Percentiles rank a stretch among this genome's conserved stretches.
Evolutionary conservation across 2,888 invertebrate species (phyloP).

Genomic region (Synanthedon vespiformis): DNA sequence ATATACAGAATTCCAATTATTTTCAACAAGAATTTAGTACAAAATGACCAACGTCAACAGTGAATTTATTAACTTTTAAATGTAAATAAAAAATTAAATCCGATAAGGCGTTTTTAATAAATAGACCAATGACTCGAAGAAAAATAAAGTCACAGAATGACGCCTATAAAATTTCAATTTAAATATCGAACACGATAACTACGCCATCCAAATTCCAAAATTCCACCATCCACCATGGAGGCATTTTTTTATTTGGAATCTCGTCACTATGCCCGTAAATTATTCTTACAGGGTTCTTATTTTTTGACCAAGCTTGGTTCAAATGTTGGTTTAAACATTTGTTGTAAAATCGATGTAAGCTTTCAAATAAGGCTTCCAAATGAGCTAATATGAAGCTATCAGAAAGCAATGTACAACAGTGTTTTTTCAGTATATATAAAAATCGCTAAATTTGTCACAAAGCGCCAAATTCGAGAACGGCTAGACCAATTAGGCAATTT

Average conservation of each 20-base stretch:
- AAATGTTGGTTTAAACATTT: constrained; percentile 19
- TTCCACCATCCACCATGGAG: constrained; percentile 21
- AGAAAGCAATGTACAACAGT: no score
- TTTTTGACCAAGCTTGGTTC: no score
- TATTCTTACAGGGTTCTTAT: constrained; percentile 43
- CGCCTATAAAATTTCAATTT: constrained; percentile 19
- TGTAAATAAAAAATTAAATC: constrained; percentile 3
- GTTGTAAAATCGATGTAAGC: background rate
- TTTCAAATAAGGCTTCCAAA: no score
- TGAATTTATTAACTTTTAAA: constrained; percentile 8
- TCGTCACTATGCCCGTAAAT: constrained; percentile 53
- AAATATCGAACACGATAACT: constrained; percentile 13
- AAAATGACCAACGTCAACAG: background rate
- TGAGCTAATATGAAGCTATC: no score
- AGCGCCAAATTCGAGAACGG: no score
- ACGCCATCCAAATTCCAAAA: constrained; percentile 39
- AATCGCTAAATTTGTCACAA: no score
- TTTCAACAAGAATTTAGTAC: background rate
- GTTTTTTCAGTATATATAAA: no score
- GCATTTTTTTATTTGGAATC: constrained; percentile 39
- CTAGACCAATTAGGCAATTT: no score
- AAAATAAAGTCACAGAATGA: background rate
- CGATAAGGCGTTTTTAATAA: background rate
- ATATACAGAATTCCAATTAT: no score
- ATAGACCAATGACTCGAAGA: background rate